Base-by-base conservation (phyloP, 2,888 invertebrate species). In the Lacanobia wlatinum region DNA sequence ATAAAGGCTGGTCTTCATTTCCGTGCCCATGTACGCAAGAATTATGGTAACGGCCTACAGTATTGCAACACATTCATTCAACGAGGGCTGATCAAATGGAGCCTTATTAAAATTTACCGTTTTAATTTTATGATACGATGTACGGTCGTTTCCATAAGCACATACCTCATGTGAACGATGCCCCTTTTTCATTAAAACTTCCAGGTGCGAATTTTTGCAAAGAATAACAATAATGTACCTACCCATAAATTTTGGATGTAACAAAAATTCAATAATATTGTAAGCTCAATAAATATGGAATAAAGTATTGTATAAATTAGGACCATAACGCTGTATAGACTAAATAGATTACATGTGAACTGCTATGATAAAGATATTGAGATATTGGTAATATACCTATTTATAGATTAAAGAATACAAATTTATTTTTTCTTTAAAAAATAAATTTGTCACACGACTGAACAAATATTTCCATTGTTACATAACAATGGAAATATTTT, bases 281-380 rank as follows among this genome's bases (percentile, higher is more conserved):
- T 84, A 84, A 85, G 82, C 82, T 86, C 76, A 84, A 76, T 80
- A 76, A 73, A 43, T 78, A 77, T 78, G 34, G 65, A 78, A 68
- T 80, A 72, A 83, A 72, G 52, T 83, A 80, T 64, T 86, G 88
- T 87, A 83, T 87, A 86, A 83, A 84, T 73, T 89, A 89, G 85
- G 77, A 85, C 79, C 68, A 84, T 82, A 73, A 73, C n/a, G 78
- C 66, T 86, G 83, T 87, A 84, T 84, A 86, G 80, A 78, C 48
- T 83, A 75, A 79, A 71, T 85, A 76, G 65, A 71, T 60, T 58
- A 80, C 56, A 62, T 61, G 58, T 82, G 68, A 79, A 81, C 69
- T 74, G 71, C 71, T 61, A 59, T 34, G 10, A 55, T 73, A 64
- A 83, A 65, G 3, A 70, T 7, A 64, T 71, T 69, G 46, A 65